Evolutionary conservation across 2,888 invertebrate species (phyloP).

Genomic region (Lasioglossum marginatum): DNA sequence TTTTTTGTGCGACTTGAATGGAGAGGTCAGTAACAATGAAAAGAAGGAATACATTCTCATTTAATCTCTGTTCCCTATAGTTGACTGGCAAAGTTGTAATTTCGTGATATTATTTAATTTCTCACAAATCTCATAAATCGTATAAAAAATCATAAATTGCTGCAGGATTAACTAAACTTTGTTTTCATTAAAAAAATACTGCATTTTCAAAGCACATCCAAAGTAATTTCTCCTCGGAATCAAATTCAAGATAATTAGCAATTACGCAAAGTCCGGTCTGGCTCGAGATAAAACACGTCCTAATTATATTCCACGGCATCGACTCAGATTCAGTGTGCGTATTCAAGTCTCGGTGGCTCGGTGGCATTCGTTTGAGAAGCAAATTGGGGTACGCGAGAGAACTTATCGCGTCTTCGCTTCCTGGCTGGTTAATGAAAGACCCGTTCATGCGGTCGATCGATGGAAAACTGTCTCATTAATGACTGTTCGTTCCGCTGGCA

Average conservation of each 20-base stretch:
- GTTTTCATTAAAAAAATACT: too few species aligned
- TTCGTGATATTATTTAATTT: too few species aligned
- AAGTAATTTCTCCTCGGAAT: too few species aligned
- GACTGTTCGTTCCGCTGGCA: conserved; percentile 55
- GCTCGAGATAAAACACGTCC: not conserved
- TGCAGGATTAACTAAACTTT: too few species aligned
- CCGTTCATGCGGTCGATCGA: conserved; percentile 53
- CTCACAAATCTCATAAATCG: too few species aligned
- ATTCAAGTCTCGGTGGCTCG: conserved; percentile 20
- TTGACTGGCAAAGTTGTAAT: too few species aligned
- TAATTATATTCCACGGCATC: not conserved
- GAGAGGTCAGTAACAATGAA: not conserved
- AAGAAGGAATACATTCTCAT: too few species aligned
- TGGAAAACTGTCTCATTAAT: conserved; percentile 64
- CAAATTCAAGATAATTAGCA: not conserved
- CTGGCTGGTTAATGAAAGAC: conserved; percentile 37
- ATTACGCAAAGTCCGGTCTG: not conserved
- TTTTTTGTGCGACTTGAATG: not conserved
- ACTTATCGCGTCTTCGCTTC: conserved; percentile 16
- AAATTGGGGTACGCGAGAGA: conserved; percentile 24
- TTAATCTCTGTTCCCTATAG: too few species aligned
- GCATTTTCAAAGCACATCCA: too few species aligned
- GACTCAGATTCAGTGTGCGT: not conserved
- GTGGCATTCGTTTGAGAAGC: conserved; percentile 27
- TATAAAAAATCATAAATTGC: too few species aligned